A percentile compares a stretch with the other conserved stretches of the same genome.
Evolutionary conservation across 2,888 invertebrate species (phyloP).

Genomic region (Balanococcus diminutus): DNA sequence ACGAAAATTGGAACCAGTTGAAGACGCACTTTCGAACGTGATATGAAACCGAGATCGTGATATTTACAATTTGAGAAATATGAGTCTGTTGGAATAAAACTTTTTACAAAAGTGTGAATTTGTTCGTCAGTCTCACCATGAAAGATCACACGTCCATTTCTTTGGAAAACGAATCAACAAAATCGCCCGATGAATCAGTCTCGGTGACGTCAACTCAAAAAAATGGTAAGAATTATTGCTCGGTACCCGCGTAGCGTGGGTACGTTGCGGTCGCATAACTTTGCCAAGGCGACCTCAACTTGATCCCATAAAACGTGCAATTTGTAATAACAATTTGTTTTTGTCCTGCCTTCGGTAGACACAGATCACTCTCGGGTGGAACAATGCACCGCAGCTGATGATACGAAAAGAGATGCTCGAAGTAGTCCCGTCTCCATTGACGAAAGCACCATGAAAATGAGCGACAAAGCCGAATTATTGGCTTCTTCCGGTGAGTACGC

Average conservation of each 20-base stretch:
- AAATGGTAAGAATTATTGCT: not conserved
- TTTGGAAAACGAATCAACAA: conserved; percentile 30
- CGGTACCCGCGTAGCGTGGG: not conserved
- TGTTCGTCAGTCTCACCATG: not conserved
- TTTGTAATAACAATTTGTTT: not conserved
- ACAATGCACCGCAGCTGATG: not conserved
- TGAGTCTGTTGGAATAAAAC: not conserved
- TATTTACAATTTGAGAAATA: not conserved
- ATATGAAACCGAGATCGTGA: conserved; percentile 17
- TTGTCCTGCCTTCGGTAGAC: not conserved
- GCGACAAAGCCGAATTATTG: conserved; percentile 45
- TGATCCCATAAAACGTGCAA: not conserved
- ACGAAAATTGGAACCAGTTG: not conserved
- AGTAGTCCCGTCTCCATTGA: not conserved
- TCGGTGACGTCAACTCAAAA: not conserved
- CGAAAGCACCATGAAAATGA: conserved; percentile 44
- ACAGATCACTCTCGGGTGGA: not conserved
- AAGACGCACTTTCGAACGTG: not conserved
- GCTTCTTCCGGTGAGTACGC: conserved; percentile 21
- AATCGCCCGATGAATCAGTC: not conserved
- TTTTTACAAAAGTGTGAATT: not conserved
- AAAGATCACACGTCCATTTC: not conserved
- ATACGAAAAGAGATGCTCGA: not conserved
- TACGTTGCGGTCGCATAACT: not conserved
- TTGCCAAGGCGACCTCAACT: too few relatives aligned